A percentile compares a stretch with the other conserved stretches of the same genome.
Conservation (phyloP, 2,113 vertebrate genomes). For the Propithecus coquereli region DNA sequence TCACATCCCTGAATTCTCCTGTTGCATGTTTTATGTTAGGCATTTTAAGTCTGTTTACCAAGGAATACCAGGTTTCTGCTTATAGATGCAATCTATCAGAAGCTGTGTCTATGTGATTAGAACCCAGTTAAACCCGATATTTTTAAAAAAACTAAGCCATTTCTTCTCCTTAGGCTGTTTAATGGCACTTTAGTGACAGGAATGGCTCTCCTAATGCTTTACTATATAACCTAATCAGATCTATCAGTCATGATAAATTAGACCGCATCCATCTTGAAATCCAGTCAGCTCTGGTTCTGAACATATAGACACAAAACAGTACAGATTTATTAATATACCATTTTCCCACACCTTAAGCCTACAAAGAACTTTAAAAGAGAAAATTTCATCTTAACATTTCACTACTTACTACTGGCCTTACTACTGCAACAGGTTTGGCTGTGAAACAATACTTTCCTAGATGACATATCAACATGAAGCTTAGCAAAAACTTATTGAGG, state of each 20-base stretch:
- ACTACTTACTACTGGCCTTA: conserved; percentile 7
- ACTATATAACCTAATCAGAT: neutral
- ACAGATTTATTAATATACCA: neutral
- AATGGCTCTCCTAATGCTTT: neutral
- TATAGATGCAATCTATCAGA: conserved; percentile 38
- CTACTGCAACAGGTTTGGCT: neutral
- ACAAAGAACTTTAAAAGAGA: conserved; percentile 41
- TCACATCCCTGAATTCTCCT: neutral
- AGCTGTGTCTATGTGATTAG: conserved; percentile 7
- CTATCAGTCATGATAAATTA: neutral
- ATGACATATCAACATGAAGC: conserved; percentile 32
- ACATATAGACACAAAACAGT: conserved; percentile 31
- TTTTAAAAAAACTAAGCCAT: neutral
- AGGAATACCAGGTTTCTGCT: conserved; percentile 58
- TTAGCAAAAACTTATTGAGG: neutral
- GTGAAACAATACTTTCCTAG: conserved; percentile 13
- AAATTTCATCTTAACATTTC: conserved; percentile 33
- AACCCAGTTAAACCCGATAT: neutral
- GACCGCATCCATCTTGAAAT: neutral
- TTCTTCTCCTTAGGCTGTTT: neutral
- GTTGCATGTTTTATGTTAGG: conserved; percentile 3
- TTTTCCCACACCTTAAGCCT: conserved; percentile 41
- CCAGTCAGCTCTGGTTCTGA: neutral
- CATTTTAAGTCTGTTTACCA: conserved; percentile 38
- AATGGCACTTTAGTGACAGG: neutral